Evolutionary conservation across 2,888 invertebrate species (phyloP).

Genomic region (Alentia gelatinosa): DNA sequence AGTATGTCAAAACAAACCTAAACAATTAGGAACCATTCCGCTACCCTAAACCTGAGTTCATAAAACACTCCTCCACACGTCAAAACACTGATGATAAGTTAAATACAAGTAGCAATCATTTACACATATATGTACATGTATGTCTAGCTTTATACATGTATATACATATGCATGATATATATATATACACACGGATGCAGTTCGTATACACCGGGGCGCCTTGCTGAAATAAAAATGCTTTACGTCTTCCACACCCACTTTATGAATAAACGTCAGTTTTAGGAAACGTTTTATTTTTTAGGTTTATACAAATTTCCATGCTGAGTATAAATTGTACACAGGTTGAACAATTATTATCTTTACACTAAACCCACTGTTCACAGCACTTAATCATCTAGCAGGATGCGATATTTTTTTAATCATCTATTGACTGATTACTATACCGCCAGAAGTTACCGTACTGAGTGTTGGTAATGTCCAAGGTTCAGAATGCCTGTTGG

Average conservation of each 20-base stretch:
- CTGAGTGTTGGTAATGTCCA: background rate
- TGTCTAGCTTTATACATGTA: slow-evolving; percentile 9
- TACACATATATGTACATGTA: slow-evolving; percentile 29
- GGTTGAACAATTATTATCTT: background rate
- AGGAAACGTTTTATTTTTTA: background rate
- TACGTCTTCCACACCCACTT: background rate
- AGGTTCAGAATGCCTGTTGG: background rate
- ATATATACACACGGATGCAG: background rate
- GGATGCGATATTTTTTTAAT: background rate
- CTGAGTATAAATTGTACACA: slow-evolving; percentile 29
- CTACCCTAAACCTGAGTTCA: too few relatives aligned
- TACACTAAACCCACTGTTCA: slow-evolving; percentile 6
- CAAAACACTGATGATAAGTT: slow-evolving; percentile 44
- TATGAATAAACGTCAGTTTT: background rate
- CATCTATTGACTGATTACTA: background rate
- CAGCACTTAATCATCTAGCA: background rate
- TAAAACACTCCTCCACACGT: background rate
- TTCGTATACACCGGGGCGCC: background rate
- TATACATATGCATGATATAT: slow-evolving; percentile 26
- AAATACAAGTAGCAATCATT: slow-evolving; percentile 30
- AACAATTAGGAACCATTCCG: too few relatives aligned
- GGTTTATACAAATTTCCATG: slow-evolving; percentile 2
- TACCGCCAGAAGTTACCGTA: background rate
- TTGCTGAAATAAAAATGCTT: background rate
- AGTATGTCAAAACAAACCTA: too few relatives aligned